Evolutionary conservation across 1,140 invertebrate genomes (phyloP).

Genomic region (Pogonus chalceus): DNA sequence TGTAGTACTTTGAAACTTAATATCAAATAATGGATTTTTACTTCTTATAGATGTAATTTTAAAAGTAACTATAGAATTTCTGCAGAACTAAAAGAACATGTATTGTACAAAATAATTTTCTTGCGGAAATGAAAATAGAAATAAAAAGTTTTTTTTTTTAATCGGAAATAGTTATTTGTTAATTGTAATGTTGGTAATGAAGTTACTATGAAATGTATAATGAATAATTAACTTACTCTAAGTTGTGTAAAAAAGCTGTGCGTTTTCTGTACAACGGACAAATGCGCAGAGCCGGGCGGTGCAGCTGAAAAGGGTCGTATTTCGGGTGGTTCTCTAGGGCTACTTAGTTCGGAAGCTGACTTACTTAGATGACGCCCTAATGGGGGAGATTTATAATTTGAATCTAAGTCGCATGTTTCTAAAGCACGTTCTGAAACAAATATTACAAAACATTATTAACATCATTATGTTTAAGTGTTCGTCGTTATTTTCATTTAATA

Average conservation of each 20-base stretch:
- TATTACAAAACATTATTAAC: too few relatives aligned
- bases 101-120: too few relatives aligned
- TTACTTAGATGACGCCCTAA: conserved; percentile 38
- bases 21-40: too few relatives aligned
- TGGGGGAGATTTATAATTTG: neutral
- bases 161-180: too few relatives aligned
- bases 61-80: too few relatives aligned
- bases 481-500: too few relatives aligned
- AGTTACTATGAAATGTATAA: neutral
- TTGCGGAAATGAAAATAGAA: too few relatives aligned
- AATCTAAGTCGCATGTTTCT: conserved; percentile 27
- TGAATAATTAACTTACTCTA: conserved; percentile 33
- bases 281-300: conserved; percentile 34
- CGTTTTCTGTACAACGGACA: conserved; percentile 55
- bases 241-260: conserved; percentile 61
- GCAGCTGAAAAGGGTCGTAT: conserved; percentile 38
- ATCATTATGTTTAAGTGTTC: too few relatives aligned
- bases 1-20: too few relatives aligned
- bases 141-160: too few relatives aligned
- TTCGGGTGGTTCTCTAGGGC: conserved; percentile 30
- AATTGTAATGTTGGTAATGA: conserved; percentile 12
- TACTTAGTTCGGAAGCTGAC: conserved; percentile 43
- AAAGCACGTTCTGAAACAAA: conserved; percentile 30
- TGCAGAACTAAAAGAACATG: too few relatives aligned
- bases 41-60: too few relatives aligned